A percentile compares a stretch with the other conserved stretches of the same genome.
phyloP scores from a whole-genome alignment of 2,888 invertebrate genomes.

The Himalopsyche tibetana region DNA sequence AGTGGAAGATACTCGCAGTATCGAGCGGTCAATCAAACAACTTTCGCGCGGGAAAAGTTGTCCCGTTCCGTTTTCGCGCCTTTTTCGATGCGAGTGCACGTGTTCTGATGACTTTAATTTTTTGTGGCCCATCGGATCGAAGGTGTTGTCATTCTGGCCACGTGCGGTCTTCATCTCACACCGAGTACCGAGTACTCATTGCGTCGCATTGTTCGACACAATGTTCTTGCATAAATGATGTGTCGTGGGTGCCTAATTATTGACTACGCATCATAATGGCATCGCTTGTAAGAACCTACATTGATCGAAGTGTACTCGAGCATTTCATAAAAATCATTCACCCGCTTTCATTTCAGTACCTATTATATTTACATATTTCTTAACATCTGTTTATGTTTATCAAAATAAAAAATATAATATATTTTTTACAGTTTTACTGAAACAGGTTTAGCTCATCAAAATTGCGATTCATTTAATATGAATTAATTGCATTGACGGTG shows the following conservation, averaged over 20 bases:
- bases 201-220: conserved; percentile 7
- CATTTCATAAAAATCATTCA: not conserved
- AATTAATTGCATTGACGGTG: too few relatives aligned
- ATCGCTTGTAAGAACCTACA: not conserved
- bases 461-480: too few relatives aligned
- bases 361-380: too few relatives aligned
- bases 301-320: not conserved
- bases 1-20: too few relatives aligned
- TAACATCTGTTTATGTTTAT: too few relatives aligned
- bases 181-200: conserved; percentile 17
- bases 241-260: conserved; percentile 46
- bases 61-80: conserved; percentile 40
- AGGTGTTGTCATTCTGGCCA: conserved; percentile 34
- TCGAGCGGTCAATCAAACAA: conserved; percentile 35
- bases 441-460: too few relatives aligned
- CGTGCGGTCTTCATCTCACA: conserved; percentile 24
- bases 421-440: too few relatives aligned
- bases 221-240: conserved; percentile 44
- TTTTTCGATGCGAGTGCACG: conserved; percentile 11
- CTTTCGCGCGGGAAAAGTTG: conserved; percentile 38
- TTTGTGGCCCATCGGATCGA: not conserved
- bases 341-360: not conserved
- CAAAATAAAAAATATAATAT: too few relatives aligned
- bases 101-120: not conserved
- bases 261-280: conserved; percentile 16